Evolutionary conservation across 2,888 invertebrate species (phyloP).

Genomic region (Nymphalis urticae): DNA sequence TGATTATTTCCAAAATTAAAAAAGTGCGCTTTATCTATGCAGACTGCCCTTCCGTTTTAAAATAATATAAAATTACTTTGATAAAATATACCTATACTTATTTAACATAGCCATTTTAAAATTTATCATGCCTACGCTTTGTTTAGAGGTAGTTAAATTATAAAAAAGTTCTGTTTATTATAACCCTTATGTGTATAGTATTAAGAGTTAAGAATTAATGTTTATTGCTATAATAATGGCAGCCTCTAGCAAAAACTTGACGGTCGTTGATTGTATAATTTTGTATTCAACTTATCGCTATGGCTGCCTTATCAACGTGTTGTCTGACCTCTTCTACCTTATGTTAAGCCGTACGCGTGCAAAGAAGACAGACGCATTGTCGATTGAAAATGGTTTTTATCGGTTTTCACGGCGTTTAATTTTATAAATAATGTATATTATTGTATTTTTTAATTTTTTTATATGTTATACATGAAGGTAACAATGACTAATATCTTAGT

Average conservation of each 20-base stretch:
- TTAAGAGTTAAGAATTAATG: slow-evolving; percentile 30
- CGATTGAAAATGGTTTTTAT: slow-evolving; percentile 34
- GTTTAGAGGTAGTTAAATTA: slow-evolving; percentile 1
- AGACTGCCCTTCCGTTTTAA: not conserved
- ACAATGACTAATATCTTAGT: no score
- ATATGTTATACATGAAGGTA: no score
- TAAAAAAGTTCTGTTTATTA: slow-evolving; percentile 11
- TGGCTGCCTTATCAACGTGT: slow-evolving; percentile 28
- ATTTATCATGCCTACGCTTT: slow-evolving; percentile 1
- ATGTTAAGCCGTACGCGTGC: slow-evolving; percentile 15
- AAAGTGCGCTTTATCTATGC: no score
- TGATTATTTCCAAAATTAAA: no score
- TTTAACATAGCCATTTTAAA: not conserved
- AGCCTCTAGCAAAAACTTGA: slow-evolving; percentile 50
- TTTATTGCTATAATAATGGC: slow-evolving; percentile 36
- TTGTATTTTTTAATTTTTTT: not conserved
- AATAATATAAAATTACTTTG: not conserved
- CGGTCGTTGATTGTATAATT: slow-evolving; percentile 50
- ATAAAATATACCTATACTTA: not conserved
- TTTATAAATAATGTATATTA: slow-evolving; percentile 33
- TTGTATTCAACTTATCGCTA: slow-evolving; percentile 36
- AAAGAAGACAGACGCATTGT: slow-evolving; percentile 29
- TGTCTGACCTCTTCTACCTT: slow-evolving; percentile 25
- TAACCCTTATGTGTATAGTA: not conserved
- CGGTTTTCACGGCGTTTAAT: slow-evolving; percentile 38